Evolutionary conservation across 2,797 vertebrate genomes (phyloP).

Genomic region (Macroramphosus scolopax): DNA sequence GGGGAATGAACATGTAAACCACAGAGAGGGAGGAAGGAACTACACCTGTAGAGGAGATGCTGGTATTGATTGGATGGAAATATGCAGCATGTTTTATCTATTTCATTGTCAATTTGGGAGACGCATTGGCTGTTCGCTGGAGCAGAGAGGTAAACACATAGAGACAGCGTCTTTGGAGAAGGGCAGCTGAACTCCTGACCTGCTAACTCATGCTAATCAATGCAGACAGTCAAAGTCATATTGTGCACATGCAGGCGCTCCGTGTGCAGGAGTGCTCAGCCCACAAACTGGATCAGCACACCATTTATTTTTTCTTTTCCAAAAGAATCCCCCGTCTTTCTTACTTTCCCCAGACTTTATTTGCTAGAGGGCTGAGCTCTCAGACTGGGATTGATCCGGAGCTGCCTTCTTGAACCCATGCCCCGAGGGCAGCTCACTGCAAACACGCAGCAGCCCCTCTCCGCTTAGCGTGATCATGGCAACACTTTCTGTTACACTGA

Average conservation of each 20-base stretch:
- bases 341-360: conserved; percentile 59
- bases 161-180: conserved; percentile 17
- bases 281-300: conserved; percentile 59
- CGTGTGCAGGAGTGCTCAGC: too few species aligned
- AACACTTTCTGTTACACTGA: conserved; percentile 43
- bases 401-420: conserved; percentile 68
- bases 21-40: conserved; percentile 1
- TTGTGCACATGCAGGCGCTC: too few species aligned
- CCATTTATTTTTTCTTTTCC: conserved; percentile 50
- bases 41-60: conserved; percentile 7
- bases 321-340: conserved; percentile 36
- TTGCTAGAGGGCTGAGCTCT: conserved; percentile 63
- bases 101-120: conserved; percentile 34
- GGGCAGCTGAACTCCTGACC: conserved; percentile 29
- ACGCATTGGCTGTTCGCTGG: too few species aligned
- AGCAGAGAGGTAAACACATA: too few species aligned
- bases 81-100: conserved; percentile 19
- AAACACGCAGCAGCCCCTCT: conserved; percentile 67
- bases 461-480: conserved; percentile 54
- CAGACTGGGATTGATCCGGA: conserved; percentile 72
- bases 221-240: conserved; percentile 12
- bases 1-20: conserved; percentile 22
- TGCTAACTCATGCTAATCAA: conserved; percentile 27
- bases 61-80: conserved; percentile 30
- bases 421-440: conserved; percentile 71